phyloP scores from a whole-genome alignment of 1,140 invertebrate species.

The Lethrus apterus region DNA sequence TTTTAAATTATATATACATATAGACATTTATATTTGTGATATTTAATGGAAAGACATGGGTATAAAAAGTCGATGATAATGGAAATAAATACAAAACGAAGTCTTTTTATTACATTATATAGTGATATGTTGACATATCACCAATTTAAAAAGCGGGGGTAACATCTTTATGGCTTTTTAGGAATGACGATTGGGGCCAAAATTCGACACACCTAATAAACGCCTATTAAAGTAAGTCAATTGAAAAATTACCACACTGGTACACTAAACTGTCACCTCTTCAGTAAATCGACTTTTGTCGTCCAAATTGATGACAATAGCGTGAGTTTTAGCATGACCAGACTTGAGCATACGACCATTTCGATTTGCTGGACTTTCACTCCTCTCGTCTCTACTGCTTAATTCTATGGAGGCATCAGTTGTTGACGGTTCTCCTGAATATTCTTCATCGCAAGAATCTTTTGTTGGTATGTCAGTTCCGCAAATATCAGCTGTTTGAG shows the following conservation, averaged over 20 bases:
- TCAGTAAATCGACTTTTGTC: constrained; percentile 73
- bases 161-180: background rate
- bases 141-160: background rate
- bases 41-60: constrained; percentile 4
- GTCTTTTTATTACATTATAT: background rate
- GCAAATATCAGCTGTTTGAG: constrained; percentile 33
- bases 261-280: constrained; percentile 64
- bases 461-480: background rate
- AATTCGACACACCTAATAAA: background rate
- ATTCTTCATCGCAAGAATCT: constrained; percentile 26
- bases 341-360: constrained; percentile 46
- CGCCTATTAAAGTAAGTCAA: background rate
- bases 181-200: background rate
- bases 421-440: constrained; percentile 23
- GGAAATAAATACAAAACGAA: background rate
- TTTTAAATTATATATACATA: too few relatives aligned
- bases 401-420: constrained; percentile 29
- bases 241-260: background rate
- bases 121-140: background rate
- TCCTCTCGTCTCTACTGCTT: constrained; percentile 25
- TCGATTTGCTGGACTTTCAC: constrained; percentile 25
- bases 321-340: constrained; percentile 60
- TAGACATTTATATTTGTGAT: background rate
- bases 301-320: constrained; percentile 69
- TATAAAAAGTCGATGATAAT: constrained; percentile 6